These are phyloP conservation scores for Melipona beecheii DNA, from an alignment of 2,888 invertebrate genomes.

Conservation along the genomic window DNA sequence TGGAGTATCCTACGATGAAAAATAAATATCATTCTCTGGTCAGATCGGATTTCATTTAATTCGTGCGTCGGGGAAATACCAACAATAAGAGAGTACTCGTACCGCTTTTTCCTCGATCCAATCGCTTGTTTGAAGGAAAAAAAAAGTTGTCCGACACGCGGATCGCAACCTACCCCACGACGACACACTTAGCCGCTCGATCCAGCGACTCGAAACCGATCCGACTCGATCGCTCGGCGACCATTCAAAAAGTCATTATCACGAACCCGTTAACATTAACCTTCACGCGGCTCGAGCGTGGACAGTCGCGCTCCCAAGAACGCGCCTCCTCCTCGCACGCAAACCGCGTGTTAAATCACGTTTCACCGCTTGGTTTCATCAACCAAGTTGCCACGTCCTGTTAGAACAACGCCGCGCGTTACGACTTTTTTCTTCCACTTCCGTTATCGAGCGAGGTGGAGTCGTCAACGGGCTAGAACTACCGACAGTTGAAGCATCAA, in stretches of 20 bases:
- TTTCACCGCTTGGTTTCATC: constrained; percentile 17
- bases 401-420: not conserved
- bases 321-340: not conserved
- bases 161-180: constrained; percentile 15
- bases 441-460: too few species aligned
- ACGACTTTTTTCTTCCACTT: not conserved
- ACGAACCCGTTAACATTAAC: constrained; percentile 40
- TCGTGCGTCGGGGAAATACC: too few species aligned
- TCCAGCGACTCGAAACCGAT: not conserved
- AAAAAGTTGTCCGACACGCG: not conserved
- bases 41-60: too few species aligned
- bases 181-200: not conserved
- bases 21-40: too few species aligned
- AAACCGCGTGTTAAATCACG: constrained; percentile 20
- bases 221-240: constrained; percentile 3
- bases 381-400: constrained; percentile 2
- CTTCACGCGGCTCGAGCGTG: constrained; percentile 18
- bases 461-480: too few species aligned
- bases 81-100: not conserved
- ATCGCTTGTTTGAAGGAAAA: too few species aligned
- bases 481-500: too few species aligned
- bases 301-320: not conserved
- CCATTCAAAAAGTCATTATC: constrained; percentile 26
- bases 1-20: too few species aligned
- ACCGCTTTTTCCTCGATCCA: not conserved